Evolutionary conservation across 2,113 vertebrate genomes (phyloP), one percentile per base, ranked within the genome.

Genomic region (Lagopus leucura): DNA sequence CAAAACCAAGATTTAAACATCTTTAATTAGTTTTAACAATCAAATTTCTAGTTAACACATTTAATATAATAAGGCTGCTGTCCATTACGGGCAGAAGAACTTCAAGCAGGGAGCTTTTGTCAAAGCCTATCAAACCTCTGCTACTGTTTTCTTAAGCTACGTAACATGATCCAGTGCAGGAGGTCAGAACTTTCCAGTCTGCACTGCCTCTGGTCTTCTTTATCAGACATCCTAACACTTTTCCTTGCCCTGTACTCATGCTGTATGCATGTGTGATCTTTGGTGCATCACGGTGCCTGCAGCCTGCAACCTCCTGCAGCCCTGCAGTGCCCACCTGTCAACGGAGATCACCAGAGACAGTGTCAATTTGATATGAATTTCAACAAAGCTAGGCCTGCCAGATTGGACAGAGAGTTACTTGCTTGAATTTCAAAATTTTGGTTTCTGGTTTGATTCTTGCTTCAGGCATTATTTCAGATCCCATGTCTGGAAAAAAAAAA

Each of bases 401-500:
- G 60, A 13, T 38, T 87, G 88, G 88, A 90, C 90, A 84, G 83
- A 69, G 47, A 79, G 48, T 92, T 92, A 65, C 66, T 92, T 92
- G 36, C 83, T 78, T 89, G 69, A 74, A 90, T 94, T 92, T 91
- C 57, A 83, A 16, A 76, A 76, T 84, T 72, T 78, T 88, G 82
- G 48, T 66, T 88, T 88, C 66, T 85, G 63, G 11, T 88, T 94
- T 89, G 69, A 92, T 93, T 82, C n/a, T 78, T 79, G 79, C 83
- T 93, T 74, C 86, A 57, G 75, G 91, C 88, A 7, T 70, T 67
- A 80, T 85, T 93, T 90, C 58, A 90, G 52, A 69, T 83, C 32
- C 61, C 16, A 40, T 13, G 57, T 84, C 42, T 88, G 77, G 80
- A 47, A 67, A 71, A 30, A 28, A 55, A 30, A 55, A 54, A 28